Evolutionary conservation across 1,140 invertebrate species (phyloP), one percentile per base, ranked within the genome.

Genomic region (Pygmarrhopalites habei): DNA sequence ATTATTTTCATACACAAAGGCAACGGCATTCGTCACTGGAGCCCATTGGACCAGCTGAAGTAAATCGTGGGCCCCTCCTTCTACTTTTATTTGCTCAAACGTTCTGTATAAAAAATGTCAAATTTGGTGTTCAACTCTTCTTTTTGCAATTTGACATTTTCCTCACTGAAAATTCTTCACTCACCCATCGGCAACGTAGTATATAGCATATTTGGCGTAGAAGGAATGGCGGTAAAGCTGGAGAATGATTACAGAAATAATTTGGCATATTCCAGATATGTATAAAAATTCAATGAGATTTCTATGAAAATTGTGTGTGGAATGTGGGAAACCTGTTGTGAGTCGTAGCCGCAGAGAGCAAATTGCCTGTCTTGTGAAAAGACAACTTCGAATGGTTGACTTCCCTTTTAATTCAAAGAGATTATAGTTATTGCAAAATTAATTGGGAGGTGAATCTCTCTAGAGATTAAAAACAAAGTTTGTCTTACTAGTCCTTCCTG

Each of bases 1-100:
- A 73, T 94, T 87, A 73, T 93, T 92, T 44, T 83, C 77, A 65
- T 83, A 82, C 0, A 95, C 88, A 73, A 87, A 90, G 17, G 86
- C 83, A 46, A 89, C 72, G 1, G 80, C 80, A 72, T 87, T 87
- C 10, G 83, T 84, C 0, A 76, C 73, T 0, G 88, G 86, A 0
- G 84, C 83, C 88, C 89, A 92, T 1, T 78, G 76, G 32, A 83
- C 85, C 66, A 86, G 79, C 68, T 86, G 84, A 19, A 86, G 70
- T 7, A 55, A 23, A 32, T 55, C 43, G n/a, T n/a, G n/a, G 32
- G 46, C 19, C 2, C 32, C 23, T 25, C 10, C 1, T 10, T 32
- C 4, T 19, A 19, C 25, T 25, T 56, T 3, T 26, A 58, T 14
- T 21, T 39, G 12, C 52, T 46, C 32, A 5, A 57, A 56, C 21